phyloP scores from a whole-genome alignment of 2,113 vertebrate genomes.

The Clarias batrachus region DNA sequence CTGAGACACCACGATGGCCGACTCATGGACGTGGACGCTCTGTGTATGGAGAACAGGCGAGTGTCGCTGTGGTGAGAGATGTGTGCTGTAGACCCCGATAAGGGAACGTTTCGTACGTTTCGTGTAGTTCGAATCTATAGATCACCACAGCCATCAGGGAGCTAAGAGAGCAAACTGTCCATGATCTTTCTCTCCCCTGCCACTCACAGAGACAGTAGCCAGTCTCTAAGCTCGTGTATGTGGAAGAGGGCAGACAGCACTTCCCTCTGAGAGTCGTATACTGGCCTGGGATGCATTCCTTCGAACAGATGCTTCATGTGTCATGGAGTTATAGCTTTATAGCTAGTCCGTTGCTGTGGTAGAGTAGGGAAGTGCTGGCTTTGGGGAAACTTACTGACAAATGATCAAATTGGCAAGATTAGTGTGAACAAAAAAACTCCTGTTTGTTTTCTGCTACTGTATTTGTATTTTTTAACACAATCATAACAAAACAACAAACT shows the following conservation, averaged over 20 bases:
- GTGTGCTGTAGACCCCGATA: not conserved
- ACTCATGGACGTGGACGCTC: conserved; percentile 88
- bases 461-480: not conserved
- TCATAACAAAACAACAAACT: not conserved
- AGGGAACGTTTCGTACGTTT: too few relatives aligned
- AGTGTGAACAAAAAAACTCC: not conserved
- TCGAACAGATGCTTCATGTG: not conserved
- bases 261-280: not conserved
- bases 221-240: not conserved
- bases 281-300: not conserved
- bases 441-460: not conserved
- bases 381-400: not conserved
- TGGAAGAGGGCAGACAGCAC: not conserved
- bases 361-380: not conserved
- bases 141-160: not conserved
- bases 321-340: not conserved
- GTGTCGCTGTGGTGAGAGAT: not conserved
- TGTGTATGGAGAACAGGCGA: conserved; percentile 97
- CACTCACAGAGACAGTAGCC: not conserved
- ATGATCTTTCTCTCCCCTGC: not conserved
- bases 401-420: not conserved
- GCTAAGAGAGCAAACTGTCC: not conserved
- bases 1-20: conserved; percentile 85
- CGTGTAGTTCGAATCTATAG: not conserved
- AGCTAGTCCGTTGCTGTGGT: not conserved